Percentiles rank a stretch among this genome's conserved stretches.
Conservation (phyloP, 2,888 invertebrate species). For the Limulus polyphemus region DNA sequence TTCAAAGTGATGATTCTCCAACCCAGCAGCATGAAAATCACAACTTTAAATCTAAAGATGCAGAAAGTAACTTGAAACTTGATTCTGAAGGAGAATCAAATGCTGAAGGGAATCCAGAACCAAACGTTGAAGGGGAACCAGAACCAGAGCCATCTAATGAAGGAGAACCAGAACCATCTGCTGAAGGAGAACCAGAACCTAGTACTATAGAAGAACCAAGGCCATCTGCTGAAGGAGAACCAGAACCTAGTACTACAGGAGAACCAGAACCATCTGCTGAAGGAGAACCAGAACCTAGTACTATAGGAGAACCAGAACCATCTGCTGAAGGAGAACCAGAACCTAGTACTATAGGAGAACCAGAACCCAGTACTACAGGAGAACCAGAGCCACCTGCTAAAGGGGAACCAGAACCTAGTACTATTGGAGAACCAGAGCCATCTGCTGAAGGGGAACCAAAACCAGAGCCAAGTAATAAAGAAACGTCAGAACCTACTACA, state of each 20-base stretch:
- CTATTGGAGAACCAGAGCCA: slow-evolving; percentile 30
- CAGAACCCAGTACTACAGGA: no score
- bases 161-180: slow-evolving; percentile 33
- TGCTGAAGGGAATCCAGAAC: slow-evolving; percentile 34
- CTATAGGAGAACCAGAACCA: no score
- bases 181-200: slow-evolving; percentile 32
- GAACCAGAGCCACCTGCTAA: no score
- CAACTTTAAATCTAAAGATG: slow-evolving; percentile 36
- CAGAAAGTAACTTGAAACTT: neutral
- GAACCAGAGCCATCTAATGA: slow-evolving; percentile 35
- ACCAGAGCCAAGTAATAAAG: slow-evolving; percentile 9
- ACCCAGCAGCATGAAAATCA: slow-evolving; percentile 10
- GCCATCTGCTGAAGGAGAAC: no score
- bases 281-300: no score
- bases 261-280: no score
- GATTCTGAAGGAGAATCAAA: slow-evolving; percentile 31
- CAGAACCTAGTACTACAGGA: no score
- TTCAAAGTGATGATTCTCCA: slow-evolving; percentile 4
- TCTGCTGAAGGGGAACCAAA: slow-evolving; percentile 35
- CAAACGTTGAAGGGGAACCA: slow-evolving; percentile 18
- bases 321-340: no score
- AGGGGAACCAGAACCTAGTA: no score
- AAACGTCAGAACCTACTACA: no score
- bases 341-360: no score
- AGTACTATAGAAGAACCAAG: slow-evolving; percentile 31